These are phyloP conservation scores for Apogon talboti DNA, from an alignment of 2,797 vertebrate genomes.

Conservation along the genomic window DNA sequence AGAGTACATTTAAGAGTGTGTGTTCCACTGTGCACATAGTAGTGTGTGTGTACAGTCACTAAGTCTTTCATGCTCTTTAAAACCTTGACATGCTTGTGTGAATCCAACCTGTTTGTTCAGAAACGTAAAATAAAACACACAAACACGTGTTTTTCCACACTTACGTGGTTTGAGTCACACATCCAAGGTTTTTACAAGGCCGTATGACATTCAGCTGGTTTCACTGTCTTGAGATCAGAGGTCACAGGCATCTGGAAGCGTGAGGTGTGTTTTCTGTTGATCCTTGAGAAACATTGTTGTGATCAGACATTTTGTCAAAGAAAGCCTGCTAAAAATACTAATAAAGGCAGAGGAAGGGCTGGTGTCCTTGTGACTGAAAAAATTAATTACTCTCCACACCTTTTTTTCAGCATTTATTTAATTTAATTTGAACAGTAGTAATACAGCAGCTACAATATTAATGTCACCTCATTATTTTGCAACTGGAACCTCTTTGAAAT, in stretches of 20 bases:
- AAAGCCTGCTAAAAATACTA: slow-evolving; percentile 31
- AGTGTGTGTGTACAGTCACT: neutral
- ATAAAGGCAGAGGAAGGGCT: slow-evolving; percentile 26
- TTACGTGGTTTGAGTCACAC: slow-evolving; percentile 36
- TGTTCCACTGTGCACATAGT: slow-evolving; percentile 4
- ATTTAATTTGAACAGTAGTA: slow-evolving; percentile 63
- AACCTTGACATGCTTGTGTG: slow-evolving; percentile 47
- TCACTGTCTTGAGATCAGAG: slow-evolving; percentile 41
- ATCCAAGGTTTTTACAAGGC: slow-evolving; percentile 36
- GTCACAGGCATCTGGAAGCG: slow-evolving; percentile 11
- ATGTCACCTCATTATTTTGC: slow-evolving; percentile 67
- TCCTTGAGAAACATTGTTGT: slow-evolving; percentile 47
- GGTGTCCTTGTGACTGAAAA: slow-evolving; percentile 48
- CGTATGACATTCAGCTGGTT: slow-evolving; percentile 17
- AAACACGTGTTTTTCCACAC: slow-evolving; percentile 21
- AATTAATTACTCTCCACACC: slow-evolving; percentile 59
- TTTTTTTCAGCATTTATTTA: slow-evolving; percentile 43
- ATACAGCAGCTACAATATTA: slow-evolving; percentile 56
- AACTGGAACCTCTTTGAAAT: slow-evolving; percentile 61
- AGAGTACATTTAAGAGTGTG: slow-evolving; percentile 21
- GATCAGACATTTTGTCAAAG: slow-evolving; percentile 26
- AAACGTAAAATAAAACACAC: slow-evolving; percentile 37
- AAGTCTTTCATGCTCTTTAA: slow-evolving; percentile 25
- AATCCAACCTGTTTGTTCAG: slow-evolving; percentile 37
- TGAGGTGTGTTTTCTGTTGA: slow-evolving; percentile 14